Conservation (phyloP, 1,140 invertebrate genomes). For the Zaprionus ornatus region DNA sequence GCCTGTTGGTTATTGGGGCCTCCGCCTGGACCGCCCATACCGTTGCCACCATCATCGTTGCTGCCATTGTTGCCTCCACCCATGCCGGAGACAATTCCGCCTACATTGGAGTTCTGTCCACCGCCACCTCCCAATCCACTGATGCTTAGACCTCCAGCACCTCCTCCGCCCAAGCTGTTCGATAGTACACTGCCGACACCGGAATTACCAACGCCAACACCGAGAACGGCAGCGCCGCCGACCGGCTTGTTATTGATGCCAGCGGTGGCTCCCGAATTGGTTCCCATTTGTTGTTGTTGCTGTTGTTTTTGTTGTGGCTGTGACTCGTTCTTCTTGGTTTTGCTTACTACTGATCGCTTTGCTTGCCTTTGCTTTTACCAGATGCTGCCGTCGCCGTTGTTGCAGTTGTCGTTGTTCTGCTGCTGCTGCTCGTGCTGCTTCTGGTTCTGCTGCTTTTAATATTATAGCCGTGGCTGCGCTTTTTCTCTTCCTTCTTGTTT, state of each 20-base stretch:
- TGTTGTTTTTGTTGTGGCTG: conserved; percentile 30
- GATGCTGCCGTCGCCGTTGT: conserved; percentile 37
- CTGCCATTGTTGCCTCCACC: conserved; percentile 59
- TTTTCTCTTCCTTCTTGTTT: conserved; percentile 4
- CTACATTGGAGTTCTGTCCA: conserved; percentile 71
- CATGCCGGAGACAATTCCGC: conserved; percentile 64
- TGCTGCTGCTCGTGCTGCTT: conserved; percentile 17
- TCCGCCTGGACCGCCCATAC: conserved; percentile 84
- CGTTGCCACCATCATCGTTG: conserved; percentile 58
- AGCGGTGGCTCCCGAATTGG: conserved; percentile 83
- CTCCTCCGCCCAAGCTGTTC: conserved; percentile 70
- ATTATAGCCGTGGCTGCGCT: conserved; percentile 21
- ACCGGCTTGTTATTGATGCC: conserved; percentile 83
- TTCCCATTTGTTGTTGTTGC: conserved; percentile 79
- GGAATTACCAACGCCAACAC: conserved; percentile 64
- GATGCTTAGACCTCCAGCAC: conserved; percentile 62
- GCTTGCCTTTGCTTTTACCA: conserved; percentile 35
- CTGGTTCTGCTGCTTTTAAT: conserved; percentile 34
- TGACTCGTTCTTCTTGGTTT: conserved; percentile 31
- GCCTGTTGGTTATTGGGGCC: conserved; percentile 84
- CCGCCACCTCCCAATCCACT: conserved; percentile 62
- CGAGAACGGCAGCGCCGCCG: conserved; percentile 69
- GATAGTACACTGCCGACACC: conserved; percentile 61
- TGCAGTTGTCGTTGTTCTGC: conserved; percentile 10
- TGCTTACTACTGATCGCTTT: conserved; percentile 36